Evolutionary conservation across 2,888 invertebrate genomes (phyloP).

Genomic region (Agonopterix arenella): DNA sequence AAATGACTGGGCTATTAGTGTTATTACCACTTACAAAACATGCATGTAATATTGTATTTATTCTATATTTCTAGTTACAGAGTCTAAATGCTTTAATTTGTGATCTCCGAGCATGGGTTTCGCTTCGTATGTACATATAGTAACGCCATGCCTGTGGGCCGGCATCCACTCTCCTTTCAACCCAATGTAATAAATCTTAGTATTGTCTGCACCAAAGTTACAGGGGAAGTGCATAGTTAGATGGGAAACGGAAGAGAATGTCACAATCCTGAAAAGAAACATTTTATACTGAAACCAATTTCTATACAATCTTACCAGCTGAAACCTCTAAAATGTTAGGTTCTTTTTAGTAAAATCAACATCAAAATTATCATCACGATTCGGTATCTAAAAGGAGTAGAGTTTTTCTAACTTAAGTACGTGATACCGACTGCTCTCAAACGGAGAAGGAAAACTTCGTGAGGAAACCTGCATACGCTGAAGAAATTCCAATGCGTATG

Average conservation of each 20-base stretch:
- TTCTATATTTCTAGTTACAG: constrained; percentile 77
- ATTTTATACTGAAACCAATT: too few relatives aligned
- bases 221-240: constrained; percentile 93
- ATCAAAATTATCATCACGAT: too few relatives aligned
- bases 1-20: too few relatives aligned
- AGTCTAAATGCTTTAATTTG: constrained; percentile 81
- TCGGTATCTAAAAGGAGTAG: too few relatives aligned
- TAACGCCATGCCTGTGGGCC: constrained; percentile 91
- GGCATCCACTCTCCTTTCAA: constrained; percentile 94
- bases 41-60: constrained; percentile 15
- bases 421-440: too few relatives aligned
- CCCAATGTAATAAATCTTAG: constrained; percentile 95
- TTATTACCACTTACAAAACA: neutral
- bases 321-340: too few relatives aligned
- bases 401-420: too few relatives aligned
- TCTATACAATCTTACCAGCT: too few relatives aligned
- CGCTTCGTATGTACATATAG: constrained; percentile 93
- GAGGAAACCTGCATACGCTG: too few relatives aligned
- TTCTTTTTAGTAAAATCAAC: too few relatives aligned
- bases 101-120: constrained; percentile 92
- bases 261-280: constrained; percentile 85
- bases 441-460: too few relatives aligned
- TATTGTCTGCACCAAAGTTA: constrained; percentile 91
- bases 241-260: constrained; percentile 93
- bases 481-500: too few relatives aligned